These are phyloP conservation scores for Meteorus sp. DNA, from an alignment of 1,140 invertebrate species.

Conservation along the genomic window DNA sequence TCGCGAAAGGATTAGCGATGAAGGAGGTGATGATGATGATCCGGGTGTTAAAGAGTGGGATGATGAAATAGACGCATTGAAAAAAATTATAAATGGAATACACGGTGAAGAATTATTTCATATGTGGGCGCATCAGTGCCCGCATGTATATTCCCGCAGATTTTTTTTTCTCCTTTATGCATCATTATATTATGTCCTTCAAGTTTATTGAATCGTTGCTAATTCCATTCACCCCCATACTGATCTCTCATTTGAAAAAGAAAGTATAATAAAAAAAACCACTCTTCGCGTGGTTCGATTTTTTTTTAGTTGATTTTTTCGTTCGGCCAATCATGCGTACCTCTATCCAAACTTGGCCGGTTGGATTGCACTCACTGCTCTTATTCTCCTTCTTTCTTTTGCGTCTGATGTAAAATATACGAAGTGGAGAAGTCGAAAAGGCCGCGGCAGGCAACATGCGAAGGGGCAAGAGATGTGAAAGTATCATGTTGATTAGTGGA, in stretches of 20 bases:
- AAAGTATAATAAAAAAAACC: constrained; percentile 12
- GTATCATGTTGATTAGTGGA: constrained; percentile 49
- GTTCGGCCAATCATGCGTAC: constrained; percentile 1
- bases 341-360: constrained; percentile 1
- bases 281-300: constrained; percentile 7
- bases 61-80: constrained; percentile 4
- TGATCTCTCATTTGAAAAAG: neutral
- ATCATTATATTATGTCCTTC: neutral
- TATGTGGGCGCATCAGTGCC: constrained; percentile 23
- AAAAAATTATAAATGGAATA: too few species aligned
- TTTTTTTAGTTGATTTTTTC: neutral
- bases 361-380: constrained; percentile 1
- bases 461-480: constrained; percentile 27
- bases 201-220: constrained; percentile 18
- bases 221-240: neutral
- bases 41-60: constrained; percentile 4
- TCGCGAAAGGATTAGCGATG: too few species aligned
- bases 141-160: too few species aligned
- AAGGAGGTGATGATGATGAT: too few species aligned
- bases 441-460: neutral
- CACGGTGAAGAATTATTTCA: too few species aligned
- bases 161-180: too few species aligned
- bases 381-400: too few species aligned
- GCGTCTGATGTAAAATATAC: too few species aligned
- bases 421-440: too few species aligned